Base-by-base conservation (phyloP, 1,140 invertebrate species). In the Colletes latitarsis region DNA sequence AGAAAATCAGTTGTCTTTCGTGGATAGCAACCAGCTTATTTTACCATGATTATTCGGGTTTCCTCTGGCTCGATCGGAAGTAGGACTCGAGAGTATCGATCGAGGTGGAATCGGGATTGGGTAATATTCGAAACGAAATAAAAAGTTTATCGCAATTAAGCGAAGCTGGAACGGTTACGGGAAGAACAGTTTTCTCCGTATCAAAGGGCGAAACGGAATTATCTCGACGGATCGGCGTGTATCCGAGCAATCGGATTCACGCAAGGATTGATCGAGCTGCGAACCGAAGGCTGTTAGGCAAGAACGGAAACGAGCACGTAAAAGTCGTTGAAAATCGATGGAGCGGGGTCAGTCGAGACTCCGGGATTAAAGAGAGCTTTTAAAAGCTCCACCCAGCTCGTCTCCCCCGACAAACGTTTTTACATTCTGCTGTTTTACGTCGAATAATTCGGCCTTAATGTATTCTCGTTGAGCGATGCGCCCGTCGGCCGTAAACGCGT, bases 241-340 rank as follows among this genome's bases (percentile, higher is more conserved):
- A 78, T 70, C 46, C 76, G 76, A 53, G 46, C 66, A 63, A 78
- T 72, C 62, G 58, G 69, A 72, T 78, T 43, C 55, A 62, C 43
- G 69, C 58, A 49, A 41, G 69, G 77, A 72, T 55, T 52, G 77
- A 71, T 78, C 76, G 68, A 62, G 60, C 41, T 21, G 52, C 43
- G 62, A 46, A 58, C 64, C 43, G 69, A 70, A 64, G 52, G 49
- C 52, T n/a, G 55, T 43, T 55, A 64, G 49, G 58, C 6, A 55
- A 68, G 41, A 77, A 53, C 49, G 73, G 64, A 49, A 70, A 69
- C 58, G 41, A 15, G 58, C 57, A 63, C 49, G 58, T 52, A 64
- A 81, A 81, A 81, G 74, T 77, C 74, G 74, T 71, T 81, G 63
- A 69, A 77, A 81, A 81, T 81, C 73, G 66, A 81, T 62, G 46